Evolutionary conservation across 2,797 vertebrate genomes (phyloP).

Genomic region (Columba guinea): DNA sequence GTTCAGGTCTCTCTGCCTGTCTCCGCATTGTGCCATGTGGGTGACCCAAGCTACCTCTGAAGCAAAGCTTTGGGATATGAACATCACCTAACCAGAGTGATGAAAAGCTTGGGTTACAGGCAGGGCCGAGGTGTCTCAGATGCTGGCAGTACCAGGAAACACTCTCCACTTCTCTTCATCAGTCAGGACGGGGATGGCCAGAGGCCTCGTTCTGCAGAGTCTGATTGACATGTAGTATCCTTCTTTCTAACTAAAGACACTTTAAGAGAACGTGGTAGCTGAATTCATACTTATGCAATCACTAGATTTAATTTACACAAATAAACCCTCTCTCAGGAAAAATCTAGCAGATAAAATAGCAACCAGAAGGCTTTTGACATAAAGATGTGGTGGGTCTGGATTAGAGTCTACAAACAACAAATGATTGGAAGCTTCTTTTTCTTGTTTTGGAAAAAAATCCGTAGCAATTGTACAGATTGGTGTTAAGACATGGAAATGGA

Average conservation of each 20-base stretch:
- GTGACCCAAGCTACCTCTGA: neutral
- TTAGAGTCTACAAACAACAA: neutral
- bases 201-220: neutral
- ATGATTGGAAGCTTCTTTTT: fast-evolving
- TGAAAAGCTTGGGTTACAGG: fast-evolving
- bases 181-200: neutral
- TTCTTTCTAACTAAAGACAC: neutral
- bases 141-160: fast-evolving
- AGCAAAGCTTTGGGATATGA: neutral
- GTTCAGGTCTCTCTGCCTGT: neutral
- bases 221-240: neutral
- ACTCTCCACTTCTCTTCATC: neutral
- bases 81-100: neutral
- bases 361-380: neutral
- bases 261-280: neutral
- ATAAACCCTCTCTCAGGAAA: neutral
- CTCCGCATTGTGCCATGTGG: fast-evolving
- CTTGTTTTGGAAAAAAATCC: neutral
- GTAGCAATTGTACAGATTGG: neutral
- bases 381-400: neutral
- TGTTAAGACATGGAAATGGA: neutral
- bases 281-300: neutral
- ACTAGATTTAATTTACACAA: neutral
- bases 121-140: neutral
- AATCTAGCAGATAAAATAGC: neutral